Conservation (phyloP, 2,797 vertebrate species). For the Thunnus albacares region DNA sequence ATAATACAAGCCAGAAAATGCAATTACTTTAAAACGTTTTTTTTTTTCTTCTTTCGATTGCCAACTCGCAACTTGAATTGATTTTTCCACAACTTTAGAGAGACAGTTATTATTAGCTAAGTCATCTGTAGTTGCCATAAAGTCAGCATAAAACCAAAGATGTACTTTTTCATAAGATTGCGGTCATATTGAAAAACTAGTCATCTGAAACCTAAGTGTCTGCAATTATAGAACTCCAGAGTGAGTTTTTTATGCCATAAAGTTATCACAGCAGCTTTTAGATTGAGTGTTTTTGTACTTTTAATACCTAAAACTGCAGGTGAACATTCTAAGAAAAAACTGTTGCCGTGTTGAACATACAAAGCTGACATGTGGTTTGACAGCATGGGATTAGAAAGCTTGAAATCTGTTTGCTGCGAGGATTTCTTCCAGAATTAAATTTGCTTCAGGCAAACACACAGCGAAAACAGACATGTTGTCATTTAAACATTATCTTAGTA, state of each 20-base stretch:
- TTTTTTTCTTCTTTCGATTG: conserved; percentile 19
- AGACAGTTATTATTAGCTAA: conserved; percentile 42
- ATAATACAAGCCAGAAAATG: conserved; percentile 57
- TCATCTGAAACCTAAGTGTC: background rate
- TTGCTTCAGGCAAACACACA: conserved; percentile 1
- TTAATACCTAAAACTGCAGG: background rate
- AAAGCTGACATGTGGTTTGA: background rate
- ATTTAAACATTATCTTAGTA: background rate
- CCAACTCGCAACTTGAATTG: conserved; percentile 41
- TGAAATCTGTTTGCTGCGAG: background rate
- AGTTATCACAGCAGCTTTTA: background rate
- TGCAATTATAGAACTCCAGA: background rate
- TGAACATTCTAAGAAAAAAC: background rate
- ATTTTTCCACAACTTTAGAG: conserved; percentile 42
- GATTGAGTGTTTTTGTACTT: background rate
- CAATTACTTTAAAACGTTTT: conserved; percentile 48
- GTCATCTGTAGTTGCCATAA: conserved; percentile 34
- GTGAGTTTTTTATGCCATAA: background rate
- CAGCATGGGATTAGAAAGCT: background rate
- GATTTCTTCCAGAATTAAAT: background rate
- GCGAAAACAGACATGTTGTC: background rate
- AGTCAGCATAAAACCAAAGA: conserved; percentile 27
- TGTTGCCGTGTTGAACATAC: background rate
- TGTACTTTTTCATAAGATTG: conserved; percentile 20
- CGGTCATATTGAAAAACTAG: conserved; percentile 26